Conservation (phyloP, 1,140 invertebrate genomes). For the Gonatopus flavifemur region DNA sequence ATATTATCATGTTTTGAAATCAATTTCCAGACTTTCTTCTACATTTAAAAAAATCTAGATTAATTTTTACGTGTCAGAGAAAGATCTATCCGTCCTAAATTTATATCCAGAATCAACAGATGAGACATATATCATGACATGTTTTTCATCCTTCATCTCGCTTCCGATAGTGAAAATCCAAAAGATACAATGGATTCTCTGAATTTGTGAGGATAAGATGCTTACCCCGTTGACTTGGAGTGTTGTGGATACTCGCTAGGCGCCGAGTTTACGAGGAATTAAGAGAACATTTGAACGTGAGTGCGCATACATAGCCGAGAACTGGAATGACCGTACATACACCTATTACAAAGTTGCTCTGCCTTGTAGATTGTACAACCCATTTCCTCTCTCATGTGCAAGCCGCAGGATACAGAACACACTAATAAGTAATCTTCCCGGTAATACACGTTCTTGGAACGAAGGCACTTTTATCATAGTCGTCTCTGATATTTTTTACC, state of each 20-base stretch:
- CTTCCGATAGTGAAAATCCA: no score
- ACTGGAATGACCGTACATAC: constrained; percentile 36
- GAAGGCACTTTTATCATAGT: constrained; percentile 11
- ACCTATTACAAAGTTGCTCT: constrained; percentile 38
- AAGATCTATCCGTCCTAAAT: no score
- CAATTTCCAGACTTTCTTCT: no score
- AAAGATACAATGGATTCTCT: constrained; percentile 25
- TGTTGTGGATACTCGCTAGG: constrained; percentile 7
- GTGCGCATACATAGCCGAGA: constrained; percentile 1
- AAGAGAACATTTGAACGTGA: background rate
- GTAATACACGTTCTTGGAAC: constrained; percentile 11
- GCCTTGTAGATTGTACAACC: no score
- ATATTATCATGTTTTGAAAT: no score
- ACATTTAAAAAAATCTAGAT: no score
- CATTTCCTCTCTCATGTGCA: constrained; percentile 16
- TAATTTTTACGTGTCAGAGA: no score
- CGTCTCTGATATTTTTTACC: no score
- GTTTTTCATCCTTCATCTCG: no score
- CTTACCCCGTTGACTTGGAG: constrained; percentile 26
- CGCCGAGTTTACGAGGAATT: constrained; percentile 1
- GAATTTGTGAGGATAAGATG: constrained; percentile 26
- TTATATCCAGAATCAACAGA: no score
- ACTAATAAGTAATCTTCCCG: constrained; percentile 29
- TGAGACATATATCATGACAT: no score
- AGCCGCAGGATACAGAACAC: constrained; percentile 13